Evolutionary conservation across 2,113 vertebrate genomes (phyloP), one percentile per base, ranked within the genome.

Genomic region (Nothocercus nigrocapillus): DNA sequence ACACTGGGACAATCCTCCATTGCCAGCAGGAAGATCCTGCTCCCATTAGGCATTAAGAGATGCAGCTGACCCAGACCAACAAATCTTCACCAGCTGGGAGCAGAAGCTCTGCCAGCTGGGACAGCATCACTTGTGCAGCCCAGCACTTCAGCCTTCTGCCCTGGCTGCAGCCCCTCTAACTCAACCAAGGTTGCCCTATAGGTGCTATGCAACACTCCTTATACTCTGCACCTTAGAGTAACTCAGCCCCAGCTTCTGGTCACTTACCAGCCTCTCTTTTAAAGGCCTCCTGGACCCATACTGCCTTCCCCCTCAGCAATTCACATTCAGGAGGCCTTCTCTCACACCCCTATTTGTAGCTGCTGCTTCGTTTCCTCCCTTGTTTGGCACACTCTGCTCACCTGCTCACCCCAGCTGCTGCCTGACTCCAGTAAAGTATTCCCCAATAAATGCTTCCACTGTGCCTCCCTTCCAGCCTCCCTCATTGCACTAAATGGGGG

Each of bases 231-330:
- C 51, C 51, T 24, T 8, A 6, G 16, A 44, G 3, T 1, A 53
- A 24, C 40, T 64, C 27, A n/a, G 2, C 7, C 32, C 32, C 7
- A 64, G 7, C 30, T 56, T 49, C 36, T 63, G 69, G 4, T 5
- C 12, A 4, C 13, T 18, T 13, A 32, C 11, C 24, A 51, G 10
- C 6, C 18, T 20, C 2, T 7, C 27, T 5, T 56, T 9, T 22
- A 28, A 51, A 1, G 1, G 2, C 13, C 7, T 13, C 20, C 1
- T 12, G 5, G 5, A 27, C 15, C 21, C 20, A 7, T 5, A 11
- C 2, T 6, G 8, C 4, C 11, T 40, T 6, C 17, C n/a, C n/a
- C 3, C 25, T 54, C 27, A 15, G 7, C 30, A 16, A 1, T 10
- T 4, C n/a, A 11, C 1, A 13, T 49, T 19, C 21, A 12, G 13